Conservation (phyloP, 2,113 vertebrate species). For the Otis tarda region DNA sequence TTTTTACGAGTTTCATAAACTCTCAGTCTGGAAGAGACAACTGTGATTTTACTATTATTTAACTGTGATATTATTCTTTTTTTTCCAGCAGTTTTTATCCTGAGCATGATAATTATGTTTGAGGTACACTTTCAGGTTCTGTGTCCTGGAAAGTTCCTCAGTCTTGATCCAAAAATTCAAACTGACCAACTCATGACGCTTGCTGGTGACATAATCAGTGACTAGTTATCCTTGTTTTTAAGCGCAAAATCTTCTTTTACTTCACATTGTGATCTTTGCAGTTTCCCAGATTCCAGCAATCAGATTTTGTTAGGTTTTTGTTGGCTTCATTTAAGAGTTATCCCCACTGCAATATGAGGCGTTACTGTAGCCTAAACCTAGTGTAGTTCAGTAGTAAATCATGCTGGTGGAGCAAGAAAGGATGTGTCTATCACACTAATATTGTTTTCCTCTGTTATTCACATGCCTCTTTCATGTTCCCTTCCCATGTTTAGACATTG, state of each 20-base stretch:
- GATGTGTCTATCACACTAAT: not conserved
- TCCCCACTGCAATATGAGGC: not conserved
- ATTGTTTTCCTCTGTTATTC: slow-evolving; percentile 14
- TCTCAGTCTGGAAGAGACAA: not conserved
- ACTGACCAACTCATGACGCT: not conserved
- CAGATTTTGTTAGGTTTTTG: not conserved
- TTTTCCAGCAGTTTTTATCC: not conserved
- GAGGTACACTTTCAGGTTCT: not conserved
- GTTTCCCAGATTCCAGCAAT: not conserved
- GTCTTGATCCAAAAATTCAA: not conserved
- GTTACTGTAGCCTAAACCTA: not conserved
- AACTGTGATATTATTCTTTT: not conserved
- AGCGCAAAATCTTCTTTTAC: not conserved
- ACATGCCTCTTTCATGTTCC: not conserved
- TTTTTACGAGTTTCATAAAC: not conserved
- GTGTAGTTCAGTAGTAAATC: not conserved
- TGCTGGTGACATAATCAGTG: not conserved
- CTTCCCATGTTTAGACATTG: not conserved
- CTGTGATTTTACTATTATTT: not conserved
- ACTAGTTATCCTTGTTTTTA: not conserved
- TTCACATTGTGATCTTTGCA: not conserved
- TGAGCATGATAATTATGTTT: not conserved
- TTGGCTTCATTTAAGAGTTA: not conserved
- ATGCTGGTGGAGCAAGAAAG: not conserved
- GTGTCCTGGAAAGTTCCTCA: not conserved